Evolutionary conservation across 2,888 invertebrate species (phyloP).

Genomic region (Mythimna loreyi): DNA sequence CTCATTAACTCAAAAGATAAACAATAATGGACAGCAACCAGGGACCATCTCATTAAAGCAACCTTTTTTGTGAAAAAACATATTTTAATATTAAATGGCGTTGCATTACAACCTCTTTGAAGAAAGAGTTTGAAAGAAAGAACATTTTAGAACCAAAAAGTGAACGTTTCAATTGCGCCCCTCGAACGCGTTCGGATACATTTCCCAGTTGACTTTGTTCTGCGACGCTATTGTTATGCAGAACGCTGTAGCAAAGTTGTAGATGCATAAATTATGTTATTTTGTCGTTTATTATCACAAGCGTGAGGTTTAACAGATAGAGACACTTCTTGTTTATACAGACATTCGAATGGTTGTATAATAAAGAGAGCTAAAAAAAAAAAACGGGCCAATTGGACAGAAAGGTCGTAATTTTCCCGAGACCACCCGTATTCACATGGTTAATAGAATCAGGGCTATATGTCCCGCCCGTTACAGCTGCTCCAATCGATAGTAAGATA

Average conservation of each 20-base stretch:
- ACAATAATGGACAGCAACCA: slow-evolving; percentile 36
- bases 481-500: slow-evolving; percentile 81
- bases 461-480: slow-evolving; percentile 78
- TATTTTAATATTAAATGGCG: slow-evolving; percentile 41
- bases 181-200: slow-evolving; percentile 63
- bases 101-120: slow-evolving; percentile 37
- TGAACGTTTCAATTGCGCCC: slow-evolving; percentile 64
- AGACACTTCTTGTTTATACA: slow-evolving; percentile 56
- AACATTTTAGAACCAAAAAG: slow-evolving; percentile 65
- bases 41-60: slow-evolving; percentile 49
- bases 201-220: slow-evolving; percentile 70
- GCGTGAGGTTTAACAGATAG: slow-evolving; percentile 55
- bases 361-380: slow-evolving; percentile 30
- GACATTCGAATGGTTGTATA: slow-evolving; percentile 54
- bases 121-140: slow-evolving; percentile 57
- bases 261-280: slow-evolving; percentile 72
- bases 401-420: slow-evolving; percentile 69
- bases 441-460: slow-evolving; percentile 81
- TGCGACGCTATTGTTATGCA: slow-evolving; percentile 71
- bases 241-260: slow-evolving; percentile 69
- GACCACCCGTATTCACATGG: slow-evolving; percentile 69
- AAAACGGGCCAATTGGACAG: slow-evolving; percentile 53
- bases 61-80: slow-evolving; percentile 45
- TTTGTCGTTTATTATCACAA: slow-evolving; percentile 63
- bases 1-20: slow-evolving; percentile 56